Base-by-base conservation (phyloP, 2,797 vertebrate species). In the Cottoperca gobio region DNA sequence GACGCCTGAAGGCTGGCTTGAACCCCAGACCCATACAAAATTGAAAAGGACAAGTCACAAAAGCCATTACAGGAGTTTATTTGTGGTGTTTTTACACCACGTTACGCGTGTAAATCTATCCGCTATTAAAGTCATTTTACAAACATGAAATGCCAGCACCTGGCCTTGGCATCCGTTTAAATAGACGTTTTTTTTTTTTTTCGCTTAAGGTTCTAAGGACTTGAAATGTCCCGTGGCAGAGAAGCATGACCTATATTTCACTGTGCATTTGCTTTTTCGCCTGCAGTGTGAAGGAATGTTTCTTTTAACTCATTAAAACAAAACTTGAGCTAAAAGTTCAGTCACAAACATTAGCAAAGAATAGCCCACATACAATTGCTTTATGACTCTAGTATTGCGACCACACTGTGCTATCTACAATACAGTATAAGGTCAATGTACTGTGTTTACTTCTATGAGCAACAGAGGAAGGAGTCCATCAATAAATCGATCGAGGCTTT, bases 21-120 rank as follows among this genome's bases (percentile, higher is more conserved):
- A 24, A 62, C 67, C 76, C 78, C 76, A 79, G 75, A 81, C 63
- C 70, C 78, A 76, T 59, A 76, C 52, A 50, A 85, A 78, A 62
- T 28, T 76, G 65, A 84, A 84, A 81, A 77, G 73, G 72, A 79
- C 76, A 73, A 79, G 65, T 92, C 84, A 79, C 85, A 83, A 84
- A 89, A 79, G 79, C 76, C 81, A 66, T 84, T 82, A 78, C 58
- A 28, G 73, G 53, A 72, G 66, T 83, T 79, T 79, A 61, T 89
- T 74, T 83, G 77, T 71, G 14, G 75, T 70, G 40, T 71, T 89
- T 77, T 73, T 73, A 59, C 70, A 71, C 71, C 59, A 2, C 65
- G 67, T 77, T 75, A 70, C 46, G 70, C 13, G 6, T 57, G 35
- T 88, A 82, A 91, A 88, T 78, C 58, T 73, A 70, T 55, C 60